Percentiles rank a stretch among this genome's conserved stretches.
Conservation (phyloP, 1,140 invertebrate genomes). For the Drosophila nannoptera region DNA sequence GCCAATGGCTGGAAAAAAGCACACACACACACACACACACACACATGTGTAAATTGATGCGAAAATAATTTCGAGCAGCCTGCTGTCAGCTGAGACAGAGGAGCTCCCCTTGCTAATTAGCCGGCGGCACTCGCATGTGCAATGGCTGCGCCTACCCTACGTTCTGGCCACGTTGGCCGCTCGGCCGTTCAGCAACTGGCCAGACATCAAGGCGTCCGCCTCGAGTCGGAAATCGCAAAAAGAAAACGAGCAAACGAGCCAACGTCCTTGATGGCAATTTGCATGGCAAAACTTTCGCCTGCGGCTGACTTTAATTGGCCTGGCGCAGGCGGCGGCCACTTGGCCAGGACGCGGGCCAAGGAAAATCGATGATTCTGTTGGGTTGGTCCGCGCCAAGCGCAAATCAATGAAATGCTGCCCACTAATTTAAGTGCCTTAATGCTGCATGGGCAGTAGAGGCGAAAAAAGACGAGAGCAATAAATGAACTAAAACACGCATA, state of each 20-base stretch:
- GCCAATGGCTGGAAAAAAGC: too few species aligned
- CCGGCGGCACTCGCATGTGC: constrained; percentile 18
- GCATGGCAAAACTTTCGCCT: constrained; percentile 44
- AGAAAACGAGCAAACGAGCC: too few species aligned
- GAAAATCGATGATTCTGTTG: constrained; percentile 26
- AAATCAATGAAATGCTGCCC: constrained; percentile 44
- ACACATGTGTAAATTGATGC: constrained; percentile 54
- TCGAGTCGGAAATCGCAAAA: background rate
- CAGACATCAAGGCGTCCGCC: constrained; percentile 20
- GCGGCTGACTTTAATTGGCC: constrained; percentile 59
- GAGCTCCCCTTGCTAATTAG: constrained; percentile 29
- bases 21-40: too few species aligned
- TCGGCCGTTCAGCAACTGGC: constrained; percentile 3
- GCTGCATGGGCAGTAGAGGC: constrained; percentile 34
- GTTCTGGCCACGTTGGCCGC: background rate
- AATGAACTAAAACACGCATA: constrained; percentile 56
- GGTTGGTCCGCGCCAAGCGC: constrained; percentile 3
- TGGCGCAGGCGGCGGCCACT: constrained; percentile 17
- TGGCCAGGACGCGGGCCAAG: constrained; percentile 13
- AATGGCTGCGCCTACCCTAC: background rate
- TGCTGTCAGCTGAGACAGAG: constrained; percentile 26
- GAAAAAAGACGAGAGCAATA: constrained; percentile 10
- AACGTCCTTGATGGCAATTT: constrained; percentile 29
- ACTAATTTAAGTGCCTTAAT: constrained; percentile 60
- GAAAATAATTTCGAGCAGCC: constrained; percentile 42